Base-by-base conservation (phyloP, 2,113 vertebrate genomes). In the Caranx melampygus region DNA sequence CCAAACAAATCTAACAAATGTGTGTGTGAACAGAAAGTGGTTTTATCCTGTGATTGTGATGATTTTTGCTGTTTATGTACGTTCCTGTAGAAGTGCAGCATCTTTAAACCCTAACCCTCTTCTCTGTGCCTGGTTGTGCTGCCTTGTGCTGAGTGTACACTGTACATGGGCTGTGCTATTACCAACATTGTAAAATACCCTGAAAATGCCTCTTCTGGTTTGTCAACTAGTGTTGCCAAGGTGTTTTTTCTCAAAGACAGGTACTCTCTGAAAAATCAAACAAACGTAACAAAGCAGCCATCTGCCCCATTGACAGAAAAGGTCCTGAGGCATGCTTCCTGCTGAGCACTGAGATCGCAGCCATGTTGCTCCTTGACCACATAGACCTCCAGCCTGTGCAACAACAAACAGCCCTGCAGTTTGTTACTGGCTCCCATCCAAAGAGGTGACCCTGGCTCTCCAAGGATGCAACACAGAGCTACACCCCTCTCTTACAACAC, bases 231-330 rank as follows among this genome's bases (percentile, higher is more conserved):
- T 49, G 21, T 42, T 63, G 7, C 18, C 55, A 59, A 13, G n/a
- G n/a, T 44, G 20, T 37, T 40, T 15, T 49, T 55, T 35, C 20
- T n/a, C 20, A 42, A 55, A 21, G 60, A 58, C 67, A 79, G 78
- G 72, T 62, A 35, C 57, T 59, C 42, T 44, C 18, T 18, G 13
- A 61, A 76, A 75, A 67, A 69, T 58, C 67, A 74, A 61, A 79
- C 37, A 77, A 68, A 82, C 26, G 66, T 52, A 66, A 68, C 57
- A 49, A 72, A 82, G 81, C 15, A 18, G 34, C 83, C 83, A 88
- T 87, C 79, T 81, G 87, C 75, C 82, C 72, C 79, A 42, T 65
- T 79, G 89, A 91, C 80, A 88, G 70, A 55, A 64, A 59, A 64
- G 77, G 71, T 83, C 58, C 67, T 31, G 34, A 72, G 80, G 65